Percentiles rank a stretch among this genome's conserved stretches.
Conservation (phyloP, 1,140 invertebrate species). For the Penaeus chinensis region DNA sequence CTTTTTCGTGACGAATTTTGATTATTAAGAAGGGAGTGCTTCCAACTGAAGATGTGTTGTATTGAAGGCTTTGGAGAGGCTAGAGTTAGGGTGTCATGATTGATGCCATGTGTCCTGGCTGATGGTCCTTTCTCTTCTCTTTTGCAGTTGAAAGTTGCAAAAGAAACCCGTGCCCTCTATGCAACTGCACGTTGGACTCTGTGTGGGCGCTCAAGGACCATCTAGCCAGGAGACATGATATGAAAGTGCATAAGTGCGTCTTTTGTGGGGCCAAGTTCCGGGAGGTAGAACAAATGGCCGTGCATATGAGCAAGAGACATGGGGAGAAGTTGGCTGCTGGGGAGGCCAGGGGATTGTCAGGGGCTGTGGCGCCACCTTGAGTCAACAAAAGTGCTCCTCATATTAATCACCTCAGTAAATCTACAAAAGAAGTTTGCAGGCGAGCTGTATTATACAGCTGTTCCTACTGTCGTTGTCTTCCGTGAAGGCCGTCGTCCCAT, state of each 20-base stretch:
- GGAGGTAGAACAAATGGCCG: conserved; percentile 64
- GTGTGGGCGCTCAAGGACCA: conserved; percentile 64
- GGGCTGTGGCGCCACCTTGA: conserved; percentile 55
- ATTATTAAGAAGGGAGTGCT: conserved; percentile 5
- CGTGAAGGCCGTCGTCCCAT: conserved; percentile 56
- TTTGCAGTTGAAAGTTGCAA: conserved; percentile 65
- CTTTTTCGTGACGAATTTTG: neutral
- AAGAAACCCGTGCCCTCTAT: conserved; percentile 64
- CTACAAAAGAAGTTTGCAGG: conserved; percentile 38
- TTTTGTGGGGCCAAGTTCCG: conserved; percentile 65
- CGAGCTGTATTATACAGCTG: conserved; percentile 33
- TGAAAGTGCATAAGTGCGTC: conserved; percentile 64
- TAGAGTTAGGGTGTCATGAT: conserved; percentile 61
- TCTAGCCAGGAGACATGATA: conserved; percentile 65
- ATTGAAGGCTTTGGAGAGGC: conserved; percentile 28
- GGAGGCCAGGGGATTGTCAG: conserved; percentile 54
- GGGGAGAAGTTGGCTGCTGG: conserved; percentile 62
- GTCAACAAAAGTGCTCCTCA: neutral
- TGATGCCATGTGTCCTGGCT: conserved; percentile 62
- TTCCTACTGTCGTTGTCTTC: conserved; percentile 54
- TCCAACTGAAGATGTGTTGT: conserved; percentile 45
- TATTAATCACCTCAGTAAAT: conserved; percentile 32
- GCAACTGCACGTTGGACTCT: conserved; percentile 64
- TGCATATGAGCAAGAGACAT: conserved; percentile 64
- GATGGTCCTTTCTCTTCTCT: conserved; percentile 64